Evolutionary conservation across 2,888 invertebrate species (phyloP).

Genomic region (Drosophila prostipennis): DNA sequence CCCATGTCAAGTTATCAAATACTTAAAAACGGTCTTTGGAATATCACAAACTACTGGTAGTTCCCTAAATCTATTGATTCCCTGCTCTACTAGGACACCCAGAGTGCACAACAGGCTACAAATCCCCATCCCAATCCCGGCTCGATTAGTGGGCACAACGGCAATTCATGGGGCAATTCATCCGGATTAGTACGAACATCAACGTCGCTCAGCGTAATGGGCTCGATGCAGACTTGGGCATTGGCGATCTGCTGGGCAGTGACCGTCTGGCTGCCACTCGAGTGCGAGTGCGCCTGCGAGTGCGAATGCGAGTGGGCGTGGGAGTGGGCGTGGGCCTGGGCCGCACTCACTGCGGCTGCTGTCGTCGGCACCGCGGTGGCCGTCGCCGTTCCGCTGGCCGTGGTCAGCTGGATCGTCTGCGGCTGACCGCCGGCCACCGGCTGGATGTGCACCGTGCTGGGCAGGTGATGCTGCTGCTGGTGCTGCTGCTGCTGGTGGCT

Average conservation of each 20-base stretch:
- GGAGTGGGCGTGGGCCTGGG: conserved; percentile 18
- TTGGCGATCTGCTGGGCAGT: conserved; percentile 84
- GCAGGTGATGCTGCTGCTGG: conserved; percentile 26
- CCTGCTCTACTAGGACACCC: background rate
- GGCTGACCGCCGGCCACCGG: conserved; percentile 59
- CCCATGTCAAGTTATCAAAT: too few species aligned
- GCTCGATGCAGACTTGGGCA: conserved; percentile 92
- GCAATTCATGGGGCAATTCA: conserved; percentile 13
- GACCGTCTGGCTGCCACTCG: conserved; percentile 61
- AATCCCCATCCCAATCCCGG: conserved; percentile 2
- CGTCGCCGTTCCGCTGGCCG: conserved; percentile 67
- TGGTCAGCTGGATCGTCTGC: conserved; percentile 67
- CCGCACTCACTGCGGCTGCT: conserved; percentile 67
- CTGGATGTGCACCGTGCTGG: conserved; percentile 66
- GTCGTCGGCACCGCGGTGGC: conserved; percentile 72
- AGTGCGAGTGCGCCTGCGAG: conserved; percentile 33
- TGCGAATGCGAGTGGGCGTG: conserved; percentile 31
- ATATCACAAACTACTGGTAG: too few species aligned
- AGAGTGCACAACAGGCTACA: background rate
- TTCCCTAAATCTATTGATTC: too few species aligned
- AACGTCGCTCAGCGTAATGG: conserved; percentile 90
- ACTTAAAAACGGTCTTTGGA: too few species aligned
- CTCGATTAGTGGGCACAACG: conserved; percentile 22
- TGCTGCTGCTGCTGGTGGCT: conserved; percentile 41
- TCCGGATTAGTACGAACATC: conserved; percentile 87